phyloP scores from a whole-genome alignment of 2,113 vertebrate genomes.

The Microtus richardsoni region DNA sequence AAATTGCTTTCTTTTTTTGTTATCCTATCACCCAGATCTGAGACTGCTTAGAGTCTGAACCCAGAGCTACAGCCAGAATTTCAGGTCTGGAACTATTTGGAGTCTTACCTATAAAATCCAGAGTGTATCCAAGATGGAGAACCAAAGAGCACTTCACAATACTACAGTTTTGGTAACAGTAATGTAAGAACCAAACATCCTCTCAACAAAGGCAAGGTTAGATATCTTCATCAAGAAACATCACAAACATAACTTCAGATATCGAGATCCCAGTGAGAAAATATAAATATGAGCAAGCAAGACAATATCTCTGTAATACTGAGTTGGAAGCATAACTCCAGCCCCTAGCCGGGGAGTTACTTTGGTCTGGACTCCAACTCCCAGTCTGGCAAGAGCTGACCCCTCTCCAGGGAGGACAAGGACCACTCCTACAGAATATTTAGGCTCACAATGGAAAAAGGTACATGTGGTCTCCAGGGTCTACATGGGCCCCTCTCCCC shows the following conservation, averaged over 20 bases:
- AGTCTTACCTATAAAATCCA: neutral
- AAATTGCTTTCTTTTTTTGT: neutral
- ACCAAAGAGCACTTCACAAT: neutral
- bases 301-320: neutral
- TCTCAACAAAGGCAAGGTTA: neutral
- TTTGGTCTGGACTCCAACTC: too few species aligned
- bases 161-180: neutral
- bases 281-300: neutral
- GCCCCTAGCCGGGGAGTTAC: too few species aligned
- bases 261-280: neutral
- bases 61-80: neutral
- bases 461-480: too few species aligned
- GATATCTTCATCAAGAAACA: neutral
- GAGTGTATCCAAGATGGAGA: neutral
- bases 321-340: too few species aligned
- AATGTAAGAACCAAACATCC: neutral
- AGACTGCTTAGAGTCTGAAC: neutral
- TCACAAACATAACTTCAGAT: neutral
- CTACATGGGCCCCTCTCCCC: too few species aligned
- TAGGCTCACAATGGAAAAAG: too few species aligned
- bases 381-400: too few species aligned
- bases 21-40: neutral
- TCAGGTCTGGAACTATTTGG: neutral
- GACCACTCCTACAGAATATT: too few species aligned
- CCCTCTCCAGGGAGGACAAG: too few species aligned